Evolutionary conservation across 2,113 vertebrate species (phyloP).

Genomic region (Probosciger aterrimus): DNA sequence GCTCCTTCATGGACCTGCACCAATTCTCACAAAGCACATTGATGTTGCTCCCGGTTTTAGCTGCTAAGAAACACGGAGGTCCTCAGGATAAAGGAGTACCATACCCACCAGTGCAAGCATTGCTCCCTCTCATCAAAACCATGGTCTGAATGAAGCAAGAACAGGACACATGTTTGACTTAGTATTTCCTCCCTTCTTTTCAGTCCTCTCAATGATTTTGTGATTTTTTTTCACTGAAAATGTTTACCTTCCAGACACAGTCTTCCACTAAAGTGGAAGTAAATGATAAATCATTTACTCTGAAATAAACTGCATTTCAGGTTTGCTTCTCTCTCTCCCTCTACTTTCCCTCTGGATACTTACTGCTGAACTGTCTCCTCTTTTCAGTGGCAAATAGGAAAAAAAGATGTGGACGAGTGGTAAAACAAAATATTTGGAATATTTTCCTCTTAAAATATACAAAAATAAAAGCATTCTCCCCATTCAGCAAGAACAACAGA

Average conservation of each 20-base stretch:
- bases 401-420: not conserved
- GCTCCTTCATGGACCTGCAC: not conserved
- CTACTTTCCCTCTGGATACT: not conserved
- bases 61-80: not conserved
- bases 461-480: not conserved
- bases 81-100: not conserved
- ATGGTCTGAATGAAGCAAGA: rapidly evolving
- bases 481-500: conserved; percentile 26
- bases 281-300: no score
- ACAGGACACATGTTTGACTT: rapidly evolving
- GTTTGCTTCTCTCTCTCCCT: not conserved
- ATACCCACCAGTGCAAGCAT: not conserved
- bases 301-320: not conserved
- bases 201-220: not conserved
- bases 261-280: no score
- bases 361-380: not conserved
- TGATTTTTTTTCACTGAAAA: not conserved
- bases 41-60: not conserved
- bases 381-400: not conserved
- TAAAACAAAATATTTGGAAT: not conserved
- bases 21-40: rapidly evolving
- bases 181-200: not conserved
- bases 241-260: not conserved
- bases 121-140: not conserved
- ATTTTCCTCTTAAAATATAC: not conserved